Evolutionary conservation across 2,888 invertebrate genomes (phyloP), one percentile per base, ranked within the genome.

Genomic region (Drosophila nigricruria): DNA sequence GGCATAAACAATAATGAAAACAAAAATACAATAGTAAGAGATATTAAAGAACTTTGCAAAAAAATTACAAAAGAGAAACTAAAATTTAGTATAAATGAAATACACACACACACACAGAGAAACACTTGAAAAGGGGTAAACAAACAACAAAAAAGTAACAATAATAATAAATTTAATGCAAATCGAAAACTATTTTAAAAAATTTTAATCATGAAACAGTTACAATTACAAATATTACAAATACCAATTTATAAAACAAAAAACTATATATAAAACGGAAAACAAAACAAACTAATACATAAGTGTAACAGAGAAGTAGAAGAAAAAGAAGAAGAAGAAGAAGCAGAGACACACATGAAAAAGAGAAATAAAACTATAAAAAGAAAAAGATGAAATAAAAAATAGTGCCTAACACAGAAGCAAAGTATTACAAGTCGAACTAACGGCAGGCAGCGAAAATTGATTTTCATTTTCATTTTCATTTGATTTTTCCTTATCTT

Each of bases 331-430:
- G 23, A 52, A 72, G 16, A 43, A 23, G 20, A 10, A 14, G 16
- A n/a, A 38, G 20, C 52, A 23, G 23, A 52, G 9, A 42, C n/a
- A 53, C 25, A 34, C 32, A 30, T 18, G 4, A 32, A 53, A 38
- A 62, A 20, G 8, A 57, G 36, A 30, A n/a, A n/a, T n/a, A n/a
- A 53, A 47, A 10, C 5, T 5, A 58, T 42, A 25, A 14, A 54
- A 43, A 18, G 10, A 18, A 45, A n/a, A 10, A 10, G 30, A 65
- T 30, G 9, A 68, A 56, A 60, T 50, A 23, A 70, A 23, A 69
- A 86, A 81, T 87, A 83, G 87, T 87, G 82, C 84, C 87, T 82
- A 83, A 78, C 68, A 65, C 64, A 65, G 64, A 87, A 72, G 78
- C 74, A 81, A 83, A 81, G 82, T 87, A 86, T 86, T 82, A 86